phyloP scores from a whole-genome alignment of 2,113 vertebrate genomes.

The Pagrus major region DNA sequence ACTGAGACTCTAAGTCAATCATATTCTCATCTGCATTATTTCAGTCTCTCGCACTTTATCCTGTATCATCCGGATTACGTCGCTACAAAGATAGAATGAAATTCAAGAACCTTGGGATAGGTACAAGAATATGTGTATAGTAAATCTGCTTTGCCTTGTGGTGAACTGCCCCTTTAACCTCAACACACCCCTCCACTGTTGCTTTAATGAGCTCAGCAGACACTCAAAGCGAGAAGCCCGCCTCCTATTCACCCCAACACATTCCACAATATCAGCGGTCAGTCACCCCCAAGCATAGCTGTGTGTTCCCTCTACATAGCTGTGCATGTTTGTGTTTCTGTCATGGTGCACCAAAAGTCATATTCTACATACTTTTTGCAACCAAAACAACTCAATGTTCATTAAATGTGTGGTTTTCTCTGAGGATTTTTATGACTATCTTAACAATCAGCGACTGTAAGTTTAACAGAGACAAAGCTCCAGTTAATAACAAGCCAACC shows the following conservation, averaged over 20 bases:
- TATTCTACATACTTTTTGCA: background rate
- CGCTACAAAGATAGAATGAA: constrained; percentile 12
- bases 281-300: constrained; percentile 7
- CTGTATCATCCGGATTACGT: background rate
- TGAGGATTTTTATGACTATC: background rate
- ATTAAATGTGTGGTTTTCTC: background rate
- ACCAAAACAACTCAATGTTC: background rate
- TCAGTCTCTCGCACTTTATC: background rate
- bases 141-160: constrained; percentile 28
- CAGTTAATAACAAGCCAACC: constrained; percentile 13
- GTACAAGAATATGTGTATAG: constrained; percentile 9
- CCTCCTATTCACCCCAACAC: constrained; percentile 71
- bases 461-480: constrained; percentile 13
- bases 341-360: background rate
- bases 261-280: constrained; percentile 71
- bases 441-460: background rate
- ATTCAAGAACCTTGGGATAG: constrained; percentile 18
- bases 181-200: constrained; percentile 40
- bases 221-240: constrained; percentile 53
- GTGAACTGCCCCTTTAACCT: constrained; percentile 64
- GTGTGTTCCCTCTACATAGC: background rate
- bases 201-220: constrained; percentile 69
- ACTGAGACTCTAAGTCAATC: background rate
- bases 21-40: background rate
- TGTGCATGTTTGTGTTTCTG: background rate